These are phyloP conservation scores for Eunapius fragilis DNA, from an alignment of 37 sponge, comb jelly and placozoan genomes.

Conservation along the genomic window DNA sequence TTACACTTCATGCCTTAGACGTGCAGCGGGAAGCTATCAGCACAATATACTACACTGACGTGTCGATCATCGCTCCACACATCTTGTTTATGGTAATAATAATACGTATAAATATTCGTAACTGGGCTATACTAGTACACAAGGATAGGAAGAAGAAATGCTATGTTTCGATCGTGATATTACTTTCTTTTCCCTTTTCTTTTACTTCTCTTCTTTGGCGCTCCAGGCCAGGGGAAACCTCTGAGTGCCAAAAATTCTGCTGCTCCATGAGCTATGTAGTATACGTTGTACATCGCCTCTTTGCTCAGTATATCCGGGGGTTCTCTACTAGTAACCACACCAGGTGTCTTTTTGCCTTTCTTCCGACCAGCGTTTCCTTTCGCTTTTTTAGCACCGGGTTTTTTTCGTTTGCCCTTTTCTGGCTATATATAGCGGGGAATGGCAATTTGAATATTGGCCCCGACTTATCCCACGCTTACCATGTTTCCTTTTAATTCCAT, in stretches of 20 bases:
- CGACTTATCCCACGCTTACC: no score
- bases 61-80: no score
- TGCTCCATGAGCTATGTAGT: slow-evolving; percentile 64
- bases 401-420: slow-evolving; percentile 11
- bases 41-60: no score
- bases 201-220: slow-evolving; percentile 20
- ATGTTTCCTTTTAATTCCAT: no score
- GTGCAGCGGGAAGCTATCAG: no score
- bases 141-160: no score
- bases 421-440: not conserved
- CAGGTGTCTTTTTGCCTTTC: not conserved
- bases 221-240: slow-evolving; percentile 52
- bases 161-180: no score
- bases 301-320: slow-evolving; percentile 52
- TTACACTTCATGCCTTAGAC: no score
- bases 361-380: slow-evolving; percentile 24
- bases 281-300: slow-evolving; percentile 65
- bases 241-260: slow-evolving; percentile 50
- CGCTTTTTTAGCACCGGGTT: slow-evolving; percentile 28
- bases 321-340: not conserved
- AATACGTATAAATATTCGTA: no score
- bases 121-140: no score
- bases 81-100: no score
- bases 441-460: no score
- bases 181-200: slow-evolving; percentile 33